phyloP scores from a whole-genome alignment of 2,888 invertebrate species.

The Neoitamus cyanurus region DNA sequence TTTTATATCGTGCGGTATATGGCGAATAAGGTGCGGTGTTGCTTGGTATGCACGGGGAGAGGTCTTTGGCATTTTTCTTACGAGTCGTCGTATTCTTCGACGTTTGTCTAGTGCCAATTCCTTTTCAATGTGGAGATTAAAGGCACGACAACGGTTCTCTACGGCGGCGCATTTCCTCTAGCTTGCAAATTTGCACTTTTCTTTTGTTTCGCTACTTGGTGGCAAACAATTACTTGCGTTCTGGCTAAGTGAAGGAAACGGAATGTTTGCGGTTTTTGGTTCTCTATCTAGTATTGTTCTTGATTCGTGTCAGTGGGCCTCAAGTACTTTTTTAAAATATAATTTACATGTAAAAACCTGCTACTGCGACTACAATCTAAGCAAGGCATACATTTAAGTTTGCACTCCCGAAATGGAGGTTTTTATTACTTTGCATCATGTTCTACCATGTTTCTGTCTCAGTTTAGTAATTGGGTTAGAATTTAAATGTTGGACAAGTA shows the following conservation, averaged over 20 bases:
- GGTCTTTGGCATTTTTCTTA: neutral
- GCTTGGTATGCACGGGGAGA: constrained; percentile 7
- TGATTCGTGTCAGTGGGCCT: neutral
- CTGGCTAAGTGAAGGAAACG: neutral
- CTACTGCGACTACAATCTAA: too few relatives aligned
- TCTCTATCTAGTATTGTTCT: neutral
- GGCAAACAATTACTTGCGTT: neutral
- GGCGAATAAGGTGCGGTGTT: neutral
- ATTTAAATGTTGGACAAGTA: too few relatives aligned
- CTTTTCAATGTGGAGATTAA: neutral
- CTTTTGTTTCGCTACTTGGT: neutral
- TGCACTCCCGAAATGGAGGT: too few relatives aligned
- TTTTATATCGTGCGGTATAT: neutral
- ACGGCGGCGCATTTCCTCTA: constrained; percentile 15
- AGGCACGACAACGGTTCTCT: constrained; percentile 7
- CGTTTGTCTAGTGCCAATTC: neutral
- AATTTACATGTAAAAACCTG: too few relatives aligned
- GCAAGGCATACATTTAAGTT: too few relatives aligned
- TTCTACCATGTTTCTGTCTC: too few relatives aligned
- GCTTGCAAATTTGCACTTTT: constrained; percentile 12
- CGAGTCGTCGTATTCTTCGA: neutral
- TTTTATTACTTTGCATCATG: too few relatives aligned
- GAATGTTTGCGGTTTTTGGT: neutral
- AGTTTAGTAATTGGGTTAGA: too few relatives aligned
- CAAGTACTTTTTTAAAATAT: too few relatives aligned